Base-by-base conservation (phyloP, 1,140 invertebrate species). In the Plectrocnemia conspersa region DNA sequence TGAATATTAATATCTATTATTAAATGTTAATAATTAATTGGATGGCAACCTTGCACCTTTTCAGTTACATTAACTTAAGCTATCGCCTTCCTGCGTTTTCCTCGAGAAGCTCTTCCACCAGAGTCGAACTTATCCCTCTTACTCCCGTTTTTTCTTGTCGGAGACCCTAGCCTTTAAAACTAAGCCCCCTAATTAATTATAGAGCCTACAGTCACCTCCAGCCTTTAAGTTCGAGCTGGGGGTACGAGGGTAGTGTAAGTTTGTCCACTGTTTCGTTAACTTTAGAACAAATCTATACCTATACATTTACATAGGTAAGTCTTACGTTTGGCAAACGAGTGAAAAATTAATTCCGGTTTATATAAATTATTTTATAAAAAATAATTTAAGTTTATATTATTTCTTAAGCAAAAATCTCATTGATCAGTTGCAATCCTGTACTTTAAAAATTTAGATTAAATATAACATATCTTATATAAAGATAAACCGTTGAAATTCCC, bases 161-260 rank as follows among this genome's bases (percentile, higher is more conserved):
- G 24, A 42, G 18, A 22, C 18, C 41, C 41, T 11, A 22, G 23
- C 23, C 55, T 54, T 54, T 58, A 53, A 56, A 60, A 60, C 54
- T 61, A 61, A 61, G 59, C 59, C 58, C 49, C 58, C 59, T 61
- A 61, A 61, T 61, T 61, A 61, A 61, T 61, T 61, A 61, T 55
- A 53, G 45, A 54, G 56, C 46, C 55, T 54, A 53, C 24, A 44
- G 48, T 38, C 6, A n/a, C 4, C 21, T 23, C 44, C 21, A 46
- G 21, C 45, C 19, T 41, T 27, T n/a, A n/a, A n/a, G n/a, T n/a
- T n/a, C 2, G 45, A 40, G 44, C 18, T 40, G 33, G 41, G 9
- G 32, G 53, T 23, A 23, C 29, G 13, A 22, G 18, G 32, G 29
- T 27, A 15, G 36, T 9, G 6, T 6, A 40, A 18, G 42, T 54